phyloP scores from a whole-genome alignment of 1,140 invertebrate genomes.

The Bombus breviceps region DNA sequence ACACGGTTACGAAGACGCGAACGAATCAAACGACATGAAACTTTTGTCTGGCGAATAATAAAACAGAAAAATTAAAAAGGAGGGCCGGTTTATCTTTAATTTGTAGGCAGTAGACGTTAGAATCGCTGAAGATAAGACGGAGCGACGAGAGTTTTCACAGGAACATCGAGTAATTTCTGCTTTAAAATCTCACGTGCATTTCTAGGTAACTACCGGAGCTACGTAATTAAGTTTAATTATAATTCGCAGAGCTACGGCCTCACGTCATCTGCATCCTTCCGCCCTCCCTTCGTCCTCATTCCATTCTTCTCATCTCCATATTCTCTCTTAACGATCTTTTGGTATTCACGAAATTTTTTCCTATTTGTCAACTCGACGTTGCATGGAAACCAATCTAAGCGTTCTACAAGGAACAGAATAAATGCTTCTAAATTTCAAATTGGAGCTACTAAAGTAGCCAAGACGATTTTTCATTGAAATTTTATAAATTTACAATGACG shows the following conservation, averaged over 20 bases:
- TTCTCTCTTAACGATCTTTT: constrained; percentile 32
- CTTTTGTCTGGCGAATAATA: neutral
- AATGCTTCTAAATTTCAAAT: neutral
- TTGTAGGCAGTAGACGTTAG: constrained; percentile 9
- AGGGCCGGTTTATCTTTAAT: neutral
- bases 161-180: constrained; percentile 62
- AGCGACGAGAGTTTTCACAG: constrained; percentile 30
- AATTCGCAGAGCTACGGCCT: constrained; percentile 63
- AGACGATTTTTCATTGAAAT: neutral
- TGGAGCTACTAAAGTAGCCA: neutral
- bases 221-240: constrained; percentile 76
- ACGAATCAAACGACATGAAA: neutral
- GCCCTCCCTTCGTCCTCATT: neutral
- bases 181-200: constrained; percentile 67
- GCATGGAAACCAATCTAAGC: neutral
- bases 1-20: neutral
- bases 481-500: neutral
- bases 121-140: constrained; percentile 44
- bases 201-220: constrained; percentile 67
- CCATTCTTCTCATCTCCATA: constrained; percentile 23
- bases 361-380: constrained; percentile 36
- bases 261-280: constrained; percentile 67
- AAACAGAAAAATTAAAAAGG: neutral
- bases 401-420: neutral
- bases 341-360: constrained; percentile 20